These are phyloP conservation scores for Gobionotothen gibberifrons DNA, from an alignment of 2,797 vertebrate species.

Conservation along the genomic window DNA sequence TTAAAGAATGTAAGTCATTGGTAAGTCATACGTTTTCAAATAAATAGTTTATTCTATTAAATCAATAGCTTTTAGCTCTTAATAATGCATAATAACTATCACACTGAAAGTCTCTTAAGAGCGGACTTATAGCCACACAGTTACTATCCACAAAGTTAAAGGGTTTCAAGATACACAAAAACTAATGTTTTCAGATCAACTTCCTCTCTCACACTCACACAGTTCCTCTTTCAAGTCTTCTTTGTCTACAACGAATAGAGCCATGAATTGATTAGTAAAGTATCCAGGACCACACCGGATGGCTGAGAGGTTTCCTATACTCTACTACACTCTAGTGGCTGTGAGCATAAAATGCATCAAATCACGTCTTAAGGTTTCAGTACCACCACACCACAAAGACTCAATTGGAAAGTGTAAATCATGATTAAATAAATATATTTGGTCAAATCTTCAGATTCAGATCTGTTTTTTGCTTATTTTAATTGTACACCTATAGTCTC, in stretches of 20 bases:
- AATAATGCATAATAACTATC: not conserved
- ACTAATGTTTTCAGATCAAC: slow-evolving; percentile 46
- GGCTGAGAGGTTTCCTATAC: slow-evolving; percentile 1
- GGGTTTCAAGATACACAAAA: slow-evolving; percentile 11
- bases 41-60: slow-evolving; percentile 1
- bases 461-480: not conserved
- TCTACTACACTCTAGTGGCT: slow-evolving; percentile 74
- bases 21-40: not conserved
- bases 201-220: slow-evolving; percentile 61
- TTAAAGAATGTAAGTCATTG: not conserved
- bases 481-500: not conserved
- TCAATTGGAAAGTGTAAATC: not conserved
- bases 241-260: slow-evolving; percentile 59
- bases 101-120: not conserved
- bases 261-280: slow-evolving; percentile 40
- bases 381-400: not conserved
- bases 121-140: not conserved
- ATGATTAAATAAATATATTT: not conserved
- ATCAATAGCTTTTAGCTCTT: not conserved
- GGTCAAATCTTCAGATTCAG: not conserved
- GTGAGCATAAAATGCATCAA: slow-evolving; percentile 31
- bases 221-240: slow-evolving; percentile 73
- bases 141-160: not conserved
- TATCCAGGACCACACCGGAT: not conserved
- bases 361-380: not conserved